Base-by-base conservation (phyloP, 2,113 vertebrate species). In the Erythrocercus mccallii region DNA sequence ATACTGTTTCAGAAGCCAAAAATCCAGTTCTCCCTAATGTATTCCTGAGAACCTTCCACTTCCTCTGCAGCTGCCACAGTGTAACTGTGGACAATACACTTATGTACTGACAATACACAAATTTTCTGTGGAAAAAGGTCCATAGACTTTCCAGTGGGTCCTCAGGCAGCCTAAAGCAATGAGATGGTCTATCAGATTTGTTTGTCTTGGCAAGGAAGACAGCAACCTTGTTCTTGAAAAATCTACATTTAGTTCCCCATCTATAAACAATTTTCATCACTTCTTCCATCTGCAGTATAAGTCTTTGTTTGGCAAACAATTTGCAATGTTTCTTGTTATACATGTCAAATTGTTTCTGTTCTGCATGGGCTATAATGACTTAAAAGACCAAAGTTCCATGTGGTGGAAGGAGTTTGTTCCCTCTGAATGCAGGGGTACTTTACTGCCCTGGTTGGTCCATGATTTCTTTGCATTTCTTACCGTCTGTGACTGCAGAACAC, bases 221-320 rank as follows among this genome's bases (percentile, higher is more conserved):
- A 69, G 42, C 81, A 96, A 95, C 84, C 89, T 79, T 89, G 71
- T 66, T 92, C 84, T 91, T 87, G 61, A 95, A 94, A 94, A 95
- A 81, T 71, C 92, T 74, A 84, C 89, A 81, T 81, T 95, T 71
- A 92, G 77, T 79, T 95, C 84, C 84, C 45, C 84, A 81, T 82
- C 81, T 95, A 94, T 87, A 96, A 95, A 96, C 95, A 94, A 69
- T 87, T 95, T 94, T 85, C 91, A 95, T 96, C 93, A 95, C 84
- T 81, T 87, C 93, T 92, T 95, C 86, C 96, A 96, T 94, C 93
- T 95, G 96, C 73, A 94, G 93, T 54, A 53, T 89, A 91, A 69
- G 78, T 76, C 81, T 94, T 86, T 94, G 92, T 97, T 69, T 95
- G 89, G 95, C 70, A 95, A 96, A 95, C 86, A 87, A 69, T 61